Evolutionary conservation across 1,140 invertebrate genomes (phyloP), one percentile per base, ranked within the genome.

Genomic region (Drosophila sturtevanti): DNA sequence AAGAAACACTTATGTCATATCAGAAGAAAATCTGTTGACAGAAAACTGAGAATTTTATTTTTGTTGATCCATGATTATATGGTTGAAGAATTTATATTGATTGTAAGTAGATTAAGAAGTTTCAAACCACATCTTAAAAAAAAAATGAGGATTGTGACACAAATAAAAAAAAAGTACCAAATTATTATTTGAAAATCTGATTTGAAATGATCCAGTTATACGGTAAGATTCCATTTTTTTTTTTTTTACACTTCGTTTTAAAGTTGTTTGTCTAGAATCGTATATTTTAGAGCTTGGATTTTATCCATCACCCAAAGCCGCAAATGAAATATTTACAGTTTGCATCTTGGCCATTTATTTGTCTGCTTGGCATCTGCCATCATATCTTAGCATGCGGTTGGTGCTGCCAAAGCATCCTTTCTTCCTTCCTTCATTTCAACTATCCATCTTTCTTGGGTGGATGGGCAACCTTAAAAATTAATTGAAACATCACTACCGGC

Each of bases 301-400:
- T 31, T 14, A 31, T 18, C 31, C 27, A 56, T 16, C 27, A 44
- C 9, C 58, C 27, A 14, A 55, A 56, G 31, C 54, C 54, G 34
- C 54, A 35, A 48, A 87, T 87, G 82, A 87, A 87, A 87, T 82
- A 87, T 87, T 72, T 82, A 73, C 63, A 69, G 75, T 87, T 87
- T 87, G 79, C 75, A 76, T 77, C 61, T 71, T 41, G 62, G 55
- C 79, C 84, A 89, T 87, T 87, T 87, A 73, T 87, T 87, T 81
- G 80, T 81, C 79, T 75, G 70, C 68, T 38, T 70, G 79, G 75
- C 67, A 67, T 78, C 66, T 78, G 75, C 68, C 68, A 72, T 87
- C 81, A 86, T 85, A 81, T 86, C 81, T 85, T 85, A 85, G 81
- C 56, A 78, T 85, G 81, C 82, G 81, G 81, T 86, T 86, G 22